A percentile compares a stretch with the other conserved stretches of the same genome.
phyloP scores from a whole-genome alignment of 2,888 invertebrate species.

The Folsomia manolachei region DNA sequence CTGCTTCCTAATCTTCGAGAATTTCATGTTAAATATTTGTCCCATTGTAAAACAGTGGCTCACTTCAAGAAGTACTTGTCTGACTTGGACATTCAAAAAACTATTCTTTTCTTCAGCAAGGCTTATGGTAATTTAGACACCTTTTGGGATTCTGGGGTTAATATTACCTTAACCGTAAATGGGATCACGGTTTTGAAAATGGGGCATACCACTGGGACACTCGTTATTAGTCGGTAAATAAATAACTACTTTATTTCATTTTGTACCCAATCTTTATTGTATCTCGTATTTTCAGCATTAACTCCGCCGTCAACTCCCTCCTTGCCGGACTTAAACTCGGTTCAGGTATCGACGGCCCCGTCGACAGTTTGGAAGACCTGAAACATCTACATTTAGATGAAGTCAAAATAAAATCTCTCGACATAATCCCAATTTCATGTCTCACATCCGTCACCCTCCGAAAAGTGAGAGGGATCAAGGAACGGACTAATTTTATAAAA shows the following conservation, averaged over 20 bases:
- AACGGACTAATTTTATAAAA: not conserved
- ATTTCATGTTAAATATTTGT: not conserved
- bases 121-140: not conserved
- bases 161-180: not conserved
- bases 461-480: conserved; percentile 14
- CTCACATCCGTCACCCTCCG: conserved; percentile 10
- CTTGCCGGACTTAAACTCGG: conserved; percentile 9
- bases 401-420: conserved; percentile 10
- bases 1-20: not conserved
- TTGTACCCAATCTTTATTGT: no score
- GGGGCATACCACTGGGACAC: not conserved
- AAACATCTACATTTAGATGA: conserved; percentile 16
- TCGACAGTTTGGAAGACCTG: not conserved
- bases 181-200: conserved; percentile 9
- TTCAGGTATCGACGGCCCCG: no score
- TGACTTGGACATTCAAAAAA: not conserved
- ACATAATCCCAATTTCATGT: not conserved
- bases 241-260: not conserved
- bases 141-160: not conserved
- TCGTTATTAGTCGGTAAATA: not conserved
- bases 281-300: not conserved
- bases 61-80: not conserved
- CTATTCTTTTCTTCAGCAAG: not conserved
- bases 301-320: conserved; percentile 9
- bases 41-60: not conserved